Evolutionary conservation across 2,797 vertebrate genomes (phyloP).

Genomic region (Triplophysa bombifrons): DNA sequence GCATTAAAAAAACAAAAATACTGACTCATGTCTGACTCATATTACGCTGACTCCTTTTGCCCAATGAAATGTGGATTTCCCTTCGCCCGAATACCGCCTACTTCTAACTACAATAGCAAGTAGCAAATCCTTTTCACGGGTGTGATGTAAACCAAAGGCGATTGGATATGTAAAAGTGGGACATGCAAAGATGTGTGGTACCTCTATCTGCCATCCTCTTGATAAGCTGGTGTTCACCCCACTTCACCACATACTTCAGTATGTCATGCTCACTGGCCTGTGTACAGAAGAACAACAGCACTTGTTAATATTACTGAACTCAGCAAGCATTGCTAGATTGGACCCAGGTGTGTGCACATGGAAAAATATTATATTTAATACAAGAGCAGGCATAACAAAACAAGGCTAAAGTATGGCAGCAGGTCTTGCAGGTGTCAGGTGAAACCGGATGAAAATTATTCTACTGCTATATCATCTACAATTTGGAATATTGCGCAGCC

Average conservation of each 20-base stretch:
- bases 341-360: neutral
- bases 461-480: neutral
- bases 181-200: slow-evolving; percentile 65
- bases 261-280: slow-evolving; percentile 99
- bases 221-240: slow-evolving; percentile 98
- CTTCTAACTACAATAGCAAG: neutral
- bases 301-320: slow-evolving; percentile 21
- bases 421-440: no score
- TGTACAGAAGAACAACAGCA: slow-evolving; percentile 37
- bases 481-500: slow-evolving; percentile 25
- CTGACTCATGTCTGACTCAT: neutral
- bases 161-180: neutral
- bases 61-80: neutral
- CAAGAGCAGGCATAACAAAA: neutral
- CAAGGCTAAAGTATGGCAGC: neutral
- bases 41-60: neutral
- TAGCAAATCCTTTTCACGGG: neutral
- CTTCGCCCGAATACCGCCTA: neutral
- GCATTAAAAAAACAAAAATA: neutral
- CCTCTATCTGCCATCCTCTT: slow-evolving; percentile 99
- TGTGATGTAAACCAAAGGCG: neutral
- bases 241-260: slow-evolving; percentile 98
- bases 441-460: neutral
- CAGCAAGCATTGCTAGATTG: slow-evolving; percentile 4
- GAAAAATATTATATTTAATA: neutral